Evolutionary conservation across 37 sponge, comb jelly and placozoan species (phyloP).

Genomic region (Amphimedon queenslandica): DNA sequence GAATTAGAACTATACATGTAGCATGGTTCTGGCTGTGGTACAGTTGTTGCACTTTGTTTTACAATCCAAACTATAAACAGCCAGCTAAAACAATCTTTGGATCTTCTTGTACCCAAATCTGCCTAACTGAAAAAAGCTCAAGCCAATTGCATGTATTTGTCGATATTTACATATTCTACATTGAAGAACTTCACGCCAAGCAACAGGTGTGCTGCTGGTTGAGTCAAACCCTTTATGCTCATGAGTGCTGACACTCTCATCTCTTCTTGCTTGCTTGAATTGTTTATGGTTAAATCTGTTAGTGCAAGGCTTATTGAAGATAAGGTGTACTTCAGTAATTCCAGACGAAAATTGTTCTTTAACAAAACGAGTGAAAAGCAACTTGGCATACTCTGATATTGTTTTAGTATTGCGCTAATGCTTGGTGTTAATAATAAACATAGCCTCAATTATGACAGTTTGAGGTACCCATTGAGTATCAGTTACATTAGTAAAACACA

Average conservation of each 20-base stretch:
- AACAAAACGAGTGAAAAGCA: constrained; percentile 11
- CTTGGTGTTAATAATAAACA: constrained; percentile 18
- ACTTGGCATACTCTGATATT: constrained; percentile 13
- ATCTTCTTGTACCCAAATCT: too few relatives aligned
- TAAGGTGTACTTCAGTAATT: constrained; percentile 9
- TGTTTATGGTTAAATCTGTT: constrained; percentile 6
- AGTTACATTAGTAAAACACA: background rate
- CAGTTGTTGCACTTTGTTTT: background rate
- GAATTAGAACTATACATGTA: background rate
- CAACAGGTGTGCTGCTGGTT: background rate
- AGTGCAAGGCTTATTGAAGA: constrained; percentile 12
- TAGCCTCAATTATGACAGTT: constrained; percentile 7
- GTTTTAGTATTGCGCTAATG: constrained; percentile 7
- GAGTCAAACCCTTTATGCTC: background rate
- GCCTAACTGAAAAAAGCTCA: constrained; percentile 1
- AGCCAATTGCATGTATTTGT: constrained; percentile 6
- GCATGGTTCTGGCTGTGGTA: background rate
- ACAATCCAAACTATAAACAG: too few relatives aligned
- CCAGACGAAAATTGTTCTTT: background rate
- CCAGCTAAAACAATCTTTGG: too few relatives aligned
- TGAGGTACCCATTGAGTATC: constrained; percentile 1
- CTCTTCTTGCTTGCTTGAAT: background rate
- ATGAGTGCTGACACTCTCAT: background rate
- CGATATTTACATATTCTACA: constrained; percentile 8
- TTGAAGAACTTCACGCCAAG: constrained; percentile 10